phyloP scores from a whole-genome alignment of 2,888 invertebrate species.

The Dorcus hopei region DNA sequence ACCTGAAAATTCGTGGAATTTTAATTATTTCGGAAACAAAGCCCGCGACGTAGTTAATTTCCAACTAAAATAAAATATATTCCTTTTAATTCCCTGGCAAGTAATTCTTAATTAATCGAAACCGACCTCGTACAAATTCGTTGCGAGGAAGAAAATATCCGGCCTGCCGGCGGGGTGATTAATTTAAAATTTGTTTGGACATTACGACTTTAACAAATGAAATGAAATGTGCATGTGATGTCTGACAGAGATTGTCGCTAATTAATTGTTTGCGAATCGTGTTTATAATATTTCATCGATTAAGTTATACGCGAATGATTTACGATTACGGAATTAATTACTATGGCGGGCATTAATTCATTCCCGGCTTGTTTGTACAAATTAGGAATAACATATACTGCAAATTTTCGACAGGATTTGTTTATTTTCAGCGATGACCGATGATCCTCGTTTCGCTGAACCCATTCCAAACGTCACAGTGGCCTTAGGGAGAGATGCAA shows the following conservation, averaged over 20 bases:
- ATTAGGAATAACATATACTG: background rate
- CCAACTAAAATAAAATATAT: no score
- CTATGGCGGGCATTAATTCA: constrained; percentile 9
- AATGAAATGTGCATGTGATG: background rate
- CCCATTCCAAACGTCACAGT: constrained; percentile 91
- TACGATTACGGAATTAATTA: constrained; percentile 11
- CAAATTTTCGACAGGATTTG: background rate
- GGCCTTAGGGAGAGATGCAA: constrained; percentile 84
- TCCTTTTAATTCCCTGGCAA: no score
- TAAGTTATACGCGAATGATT: constrained; percentile 10
- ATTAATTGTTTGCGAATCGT: constrained; percentile 7
- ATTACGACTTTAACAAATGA: constrained; percentile 3
- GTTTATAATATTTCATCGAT: constrained; percentile 12
- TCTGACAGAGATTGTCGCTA: constrained; percentile 3
- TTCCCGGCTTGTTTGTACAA: constrained; percentile 7
- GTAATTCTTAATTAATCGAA: no score
- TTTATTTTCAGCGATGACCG: constrained; percentile 67
- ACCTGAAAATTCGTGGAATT: no score
- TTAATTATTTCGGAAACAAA: no score
- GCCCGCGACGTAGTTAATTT: no score
- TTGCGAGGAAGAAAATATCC: no score
- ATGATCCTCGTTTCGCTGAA: constrained; percentile 83
- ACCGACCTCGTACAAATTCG: no score
- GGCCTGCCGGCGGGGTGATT: background rate
- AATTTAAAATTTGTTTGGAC: constrained; percentile 3